Conservation (phyloP, 2,888 invertebrate species). For the Eudemis profundana region DNA sequence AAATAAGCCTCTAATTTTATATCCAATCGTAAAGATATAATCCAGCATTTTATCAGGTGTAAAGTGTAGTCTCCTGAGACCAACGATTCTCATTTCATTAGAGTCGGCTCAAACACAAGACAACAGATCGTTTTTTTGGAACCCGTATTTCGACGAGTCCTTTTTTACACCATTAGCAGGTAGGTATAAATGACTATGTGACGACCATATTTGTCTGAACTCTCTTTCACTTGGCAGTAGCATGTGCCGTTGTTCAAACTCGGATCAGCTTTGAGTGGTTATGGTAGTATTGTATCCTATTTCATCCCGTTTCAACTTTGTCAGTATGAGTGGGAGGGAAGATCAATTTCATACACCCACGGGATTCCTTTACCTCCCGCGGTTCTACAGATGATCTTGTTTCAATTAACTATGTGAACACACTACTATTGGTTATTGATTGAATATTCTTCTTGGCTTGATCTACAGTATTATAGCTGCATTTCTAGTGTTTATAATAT, state of each 20-base stretch:
- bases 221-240: conserved; percentile 5
- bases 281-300: conserved; percentile 47
- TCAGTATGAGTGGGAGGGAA: conserved; percentile 54
- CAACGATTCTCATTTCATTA: conserved; percentile 64
- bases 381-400: conserved; percentile 67
- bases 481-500: no score
- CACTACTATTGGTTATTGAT: conserved; percentile 45
- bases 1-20: conserved; percentile 40
- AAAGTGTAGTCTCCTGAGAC: conserved; percentile 54
- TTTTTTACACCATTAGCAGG: conserved; percentile 67
- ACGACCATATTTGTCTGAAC: conserved; percentile 37
- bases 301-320: conserved; percentile 52
- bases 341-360: conserved; percentile 65
- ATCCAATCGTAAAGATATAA: conserved; percentile 49
- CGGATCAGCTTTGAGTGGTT: conserved; percentile 24
- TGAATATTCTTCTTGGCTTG: conserved; percentile 37
- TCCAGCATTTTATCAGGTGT: conserved; percentile 51
- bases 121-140: conserved; percentile 48
- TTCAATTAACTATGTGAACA: conserved; percentile 72
- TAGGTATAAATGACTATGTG: conserved; percentile 50
- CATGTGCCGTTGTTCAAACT: conserved; percentile 2
- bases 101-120: conserved; percentile 58
- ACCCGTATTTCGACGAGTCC: conserved; percentile 46
- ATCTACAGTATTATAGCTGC: neutral
- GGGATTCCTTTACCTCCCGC: conserved; percentile 61